Percentiles rank a stretch among this genome's conserved stretches.
Conservation (phyloP, 2,888 invertebrate species). For the Clitarchus hookeri region DNA sequence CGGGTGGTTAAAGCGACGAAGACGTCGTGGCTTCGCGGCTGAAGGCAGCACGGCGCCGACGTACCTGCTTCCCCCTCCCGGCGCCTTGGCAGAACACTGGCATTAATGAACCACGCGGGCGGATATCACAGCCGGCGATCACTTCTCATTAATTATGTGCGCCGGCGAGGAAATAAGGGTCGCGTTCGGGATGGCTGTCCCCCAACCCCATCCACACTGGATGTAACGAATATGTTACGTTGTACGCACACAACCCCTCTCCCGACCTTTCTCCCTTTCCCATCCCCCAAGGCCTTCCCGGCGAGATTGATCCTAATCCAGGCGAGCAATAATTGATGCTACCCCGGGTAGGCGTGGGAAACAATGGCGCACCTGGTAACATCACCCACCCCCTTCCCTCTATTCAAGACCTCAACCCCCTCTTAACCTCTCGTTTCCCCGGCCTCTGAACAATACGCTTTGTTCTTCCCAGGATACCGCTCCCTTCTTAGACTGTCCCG, state of each 20-base stretch:
- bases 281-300: not conserved
- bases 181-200: not conserved
- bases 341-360: not conserved
- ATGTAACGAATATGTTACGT: not conserved
- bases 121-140: not conserved
- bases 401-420: too few species aligned
- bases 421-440: not conserved
- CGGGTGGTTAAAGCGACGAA: too few species aligned
- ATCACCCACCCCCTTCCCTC: not conserved
- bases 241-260: not conserved
- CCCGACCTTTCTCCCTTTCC: too few species aligned
- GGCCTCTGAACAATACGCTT: not conserved
- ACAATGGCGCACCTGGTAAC: not conserved
- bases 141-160: constrained; percentile 14
- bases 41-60: not conserved
- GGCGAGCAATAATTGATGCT: not conserved
- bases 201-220: not conserved
- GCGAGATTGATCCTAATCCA: not conserved
- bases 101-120: constrained; percentile 1
- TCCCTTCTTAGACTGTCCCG: not conserved
- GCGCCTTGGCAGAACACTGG: not conserved
- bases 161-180: not conserved
- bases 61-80: not conserved
- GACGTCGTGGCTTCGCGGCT: too few species aligned
- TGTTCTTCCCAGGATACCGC: not conserved